Base-by-base conservation (phyloP, 2,888 invertebrate genomes). In the Minunthozetes semirufus region DNA sequence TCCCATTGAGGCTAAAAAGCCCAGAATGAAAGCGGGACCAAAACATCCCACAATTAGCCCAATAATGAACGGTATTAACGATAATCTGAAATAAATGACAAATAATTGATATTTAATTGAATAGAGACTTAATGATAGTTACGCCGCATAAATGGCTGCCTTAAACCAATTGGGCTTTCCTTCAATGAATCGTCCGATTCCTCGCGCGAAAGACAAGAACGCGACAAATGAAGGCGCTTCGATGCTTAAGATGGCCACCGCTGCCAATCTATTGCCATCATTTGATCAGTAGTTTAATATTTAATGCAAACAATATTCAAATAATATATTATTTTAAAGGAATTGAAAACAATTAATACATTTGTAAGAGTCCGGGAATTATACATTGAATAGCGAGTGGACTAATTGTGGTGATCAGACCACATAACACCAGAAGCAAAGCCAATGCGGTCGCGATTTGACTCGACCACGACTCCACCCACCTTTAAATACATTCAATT, bases 161-260 rank as follows among this genome's bases (percentile, higher is more conserved):
- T 77, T 77, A 25, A 77, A 73, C 77, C 77, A 77, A 29, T 68
- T 8, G 27, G 77, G 77, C 48, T 77, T 77, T 46, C 61, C 72
- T 33, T 77, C 77, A 42, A 77, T 19, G 27, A 77, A 72, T n/a
- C 70, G 71, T 9, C 77, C 77, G 42, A 75, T 53, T 19, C 74
- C 74, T 17, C 72, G 76, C n/a, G 77, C 77, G 59, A 76, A 76
- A 22, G 72, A 59, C n/a, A 77, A 33, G 42, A 75, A 76, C 22
- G 77, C 53, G n/a, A 77, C 75, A 72, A 77, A 76, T 15, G 72
- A 68, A 25, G 77, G 77, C 63, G 76, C 77, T 72, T 77, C 77
- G 48, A 77, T 76, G 25, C 74, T 74, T 9, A 77, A 22, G 29
- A 76, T 68, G 42, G 74, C 70, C 19, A 77, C 56, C 1, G 73